Evolutionary conservation across 2,888 invertebrate species (phyloP), one percentile per base, ranked within the genome.

Genomic region (Periphyllus acericola): DNA sequence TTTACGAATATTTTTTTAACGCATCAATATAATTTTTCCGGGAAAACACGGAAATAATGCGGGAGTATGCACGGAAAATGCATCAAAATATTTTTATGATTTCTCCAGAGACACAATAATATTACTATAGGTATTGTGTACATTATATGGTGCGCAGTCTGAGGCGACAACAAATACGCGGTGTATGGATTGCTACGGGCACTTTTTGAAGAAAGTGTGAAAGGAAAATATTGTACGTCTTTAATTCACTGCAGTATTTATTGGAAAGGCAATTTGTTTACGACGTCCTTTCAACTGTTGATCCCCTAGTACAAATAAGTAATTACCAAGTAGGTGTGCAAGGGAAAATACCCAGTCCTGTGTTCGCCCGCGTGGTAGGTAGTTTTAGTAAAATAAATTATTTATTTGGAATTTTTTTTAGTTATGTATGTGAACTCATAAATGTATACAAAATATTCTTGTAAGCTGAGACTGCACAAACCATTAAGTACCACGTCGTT

Each of bases 141-240:
- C 6, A 40, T 40, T 46, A 46, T 46, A 46, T 36, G 36, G 36
- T 4, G 36, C n/a, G 34, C 14, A n/a, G n/a, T 29, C 9, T 34
- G 32, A 60, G 34, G 66, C 66, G 75, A 76, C 66, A 84, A 66
- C 40, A 66, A 83, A 83, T 84, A 76, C 36, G 14, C 36, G 0
- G 29, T 34, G 25, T 19, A 29, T 75, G 40, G 60, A 75, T 40
- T 55, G 83, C 40, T 75, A 66, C 19, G 66, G 75, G 75, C 75
- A 25, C 40, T 76, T 84, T 76, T 84, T 66, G 52, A 78, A 85
- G 85, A 85, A 85, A 85, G 78, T 79, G 85, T 85, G 85, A 85
- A 85, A 85, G 85, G 85, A 79, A 78, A 85, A 78, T 36, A 68
- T 80, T 34, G n/a, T n/a, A n/a, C 32, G 60, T 60, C n/a, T 83